phyloP scores from a whole-genome alignment of 2,113 vertebrate genomes.

The Zingel zingel region DNA sequence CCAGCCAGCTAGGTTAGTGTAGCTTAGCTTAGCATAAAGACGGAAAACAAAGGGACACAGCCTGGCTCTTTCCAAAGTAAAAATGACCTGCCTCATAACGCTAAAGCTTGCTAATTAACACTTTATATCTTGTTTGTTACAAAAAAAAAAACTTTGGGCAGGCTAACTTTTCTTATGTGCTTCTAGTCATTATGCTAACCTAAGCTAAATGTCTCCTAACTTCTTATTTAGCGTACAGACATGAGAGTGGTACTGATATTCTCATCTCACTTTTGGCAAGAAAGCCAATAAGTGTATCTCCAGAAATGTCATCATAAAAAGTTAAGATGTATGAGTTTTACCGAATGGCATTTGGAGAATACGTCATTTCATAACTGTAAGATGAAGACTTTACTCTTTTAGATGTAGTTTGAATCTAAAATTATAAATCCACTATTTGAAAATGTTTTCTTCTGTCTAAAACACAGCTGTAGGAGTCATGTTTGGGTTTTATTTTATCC shows the following conservation, averaged over 20 bases:
- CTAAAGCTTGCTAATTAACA: too few species aligned
- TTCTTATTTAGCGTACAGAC: too few species aligned
- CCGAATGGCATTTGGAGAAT: not conserved
- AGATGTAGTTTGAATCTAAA: not conserved
- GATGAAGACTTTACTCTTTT: not conserved
- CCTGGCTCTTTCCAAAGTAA: too few species aligned
- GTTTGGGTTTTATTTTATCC: not conserved
- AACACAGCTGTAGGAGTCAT: not conserved
- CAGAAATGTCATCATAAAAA: not conserved
- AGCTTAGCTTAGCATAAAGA: conserved; percentile 1
- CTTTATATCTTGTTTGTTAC: too few species aligned
- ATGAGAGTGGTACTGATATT: not conserved
- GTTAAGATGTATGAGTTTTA: too few species aligned
- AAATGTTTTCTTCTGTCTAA: not conserved
- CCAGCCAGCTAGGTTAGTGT: too few species aligned
- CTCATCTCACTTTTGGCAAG: not conserved
- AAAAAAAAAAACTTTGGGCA: too few species aligned
- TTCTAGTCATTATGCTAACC: too few species aligned
- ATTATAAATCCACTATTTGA: not conserved
- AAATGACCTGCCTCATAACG: too few species aligned
- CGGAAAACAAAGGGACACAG: too few species aligned
- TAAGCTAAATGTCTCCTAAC: too few species aligned
- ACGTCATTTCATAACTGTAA: not conserved
- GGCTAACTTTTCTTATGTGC: too few species aligned
- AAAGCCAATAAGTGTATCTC: not conserved